Base-by-base conservation (phyloP, 2,113 vertebrate species). In the Rhineura floridana region DNA sequence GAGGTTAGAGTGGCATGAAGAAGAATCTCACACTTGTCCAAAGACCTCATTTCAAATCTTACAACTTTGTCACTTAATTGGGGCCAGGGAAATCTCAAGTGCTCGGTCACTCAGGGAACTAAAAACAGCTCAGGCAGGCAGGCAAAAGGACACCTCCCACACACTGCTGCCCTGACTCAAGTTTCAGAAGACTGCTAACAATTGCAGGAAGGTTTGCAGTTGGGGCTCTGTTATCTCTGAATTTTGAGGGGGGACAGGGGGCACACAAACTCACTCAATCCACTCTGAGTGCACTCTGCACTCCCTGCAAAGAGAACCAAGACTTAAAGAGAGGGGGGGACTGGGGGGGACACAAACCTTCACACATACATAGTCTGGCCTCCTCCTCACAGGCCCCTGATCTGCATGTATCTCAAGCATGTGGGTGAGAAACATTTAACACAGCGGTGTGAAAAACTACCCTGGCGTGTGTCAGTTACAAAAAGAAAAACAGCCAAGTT, bases 371-470 rank as follows among this genome's bases (percentile, higher is more conserved):
- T 9, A 4, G 42, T 33, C n/a, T 63, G 75, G 33, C 1, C 80
- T 33, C 72, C 21, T n/a, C 77, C 67, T 48, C 10, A 36, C 70
- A 65, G 39, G 12, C 62, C 84, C 23, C 2, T 0, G 0, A 3
- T 25, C 9, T 36, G 70, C 70, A 7, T 30, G 6, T 44, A n/a
- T 2, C 44, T 77, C 0, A 0, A 67, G 44, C 52, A 50, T 13
- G 3, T 5, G 19, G 42, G 12, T 10, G 44, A n/a, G 25, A 39
- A 42, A 69, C 2, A 17, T 21, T 36, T 44, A 59, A 21, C 48
- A 10, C 12, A 1, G 1, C 23, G 4, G 10, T 2, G 42, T 17
- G 2, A 44, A 25, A 0, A 25, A 52, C 48, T 28, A 70, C 46
- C 39, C 7, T n/a, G 55, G 30, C 46, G n/a, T n/a, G n/a, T n/a